Conservation (phyloP, 1,140 invertebrate species). For the Macrostomum lignano region DNA sequence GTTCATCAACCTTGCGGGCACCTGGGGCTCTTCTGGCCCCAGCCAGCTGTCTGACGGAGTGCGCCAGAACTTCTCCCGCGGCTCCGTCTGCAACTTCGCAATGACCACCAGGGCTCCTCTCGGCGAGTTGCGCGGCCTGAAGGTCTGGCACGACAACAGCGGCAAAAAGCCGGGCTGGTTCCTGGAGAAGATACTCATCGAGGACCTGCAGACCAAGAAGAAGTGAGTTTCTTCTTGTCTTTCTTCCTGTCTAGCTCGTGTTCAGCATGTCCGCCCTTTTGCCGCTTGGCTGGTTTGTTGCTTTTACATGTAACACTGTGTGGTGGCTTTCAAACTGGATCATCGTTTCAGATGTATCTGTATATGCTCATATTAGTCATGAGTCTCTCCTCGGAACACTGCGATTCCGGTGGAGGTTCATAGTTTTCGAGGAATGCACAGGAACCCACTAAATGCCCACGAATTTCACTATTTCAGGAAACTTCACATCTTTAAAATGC, state of each 20-base stretch:
- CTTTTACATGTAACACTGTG: no score
- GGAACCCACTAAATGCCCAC: no score
- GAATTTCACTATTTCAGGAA: no score
- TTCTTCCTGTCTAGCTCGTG: not conserved
- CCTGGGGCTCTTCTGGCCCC: not conserved
- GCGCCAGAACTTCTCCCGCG: constrained; percentile 2
- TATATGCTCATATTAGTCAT: no score
- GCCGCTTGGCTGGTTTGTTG: no score
- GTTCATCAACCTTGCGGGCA: constrained; percentile 1
- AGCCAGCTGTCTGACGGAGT: not conserved
- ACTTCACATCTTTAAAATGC: no score
- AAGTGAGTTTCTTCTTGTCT: not conserved
- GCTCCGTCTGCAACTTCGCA: constrained; percentile 6
- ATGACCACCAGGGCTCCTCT: constrained; percentile 6
- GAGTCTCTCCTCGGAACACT: no score
- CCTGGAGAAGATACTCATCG: constrained; percentile 8
- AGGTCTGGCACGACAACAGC: constrained; percentile 8
- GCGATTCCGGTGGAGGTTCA: no score
- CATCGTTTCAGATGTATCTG: no score
- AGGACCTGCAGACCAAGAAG: constrained; percentile 7
- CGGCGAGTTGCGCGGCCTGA: constrained; percentile 4
- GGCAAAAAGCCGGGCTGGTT: constrained; percentile 5
- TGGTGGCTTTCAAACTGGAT: no score
- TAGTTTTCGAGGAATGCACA: no score
- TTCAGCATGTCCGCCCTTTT: not conserved